Conservation (phyloP, 2,888 invertebrate genomes). For the Antitype chi region DNA sequence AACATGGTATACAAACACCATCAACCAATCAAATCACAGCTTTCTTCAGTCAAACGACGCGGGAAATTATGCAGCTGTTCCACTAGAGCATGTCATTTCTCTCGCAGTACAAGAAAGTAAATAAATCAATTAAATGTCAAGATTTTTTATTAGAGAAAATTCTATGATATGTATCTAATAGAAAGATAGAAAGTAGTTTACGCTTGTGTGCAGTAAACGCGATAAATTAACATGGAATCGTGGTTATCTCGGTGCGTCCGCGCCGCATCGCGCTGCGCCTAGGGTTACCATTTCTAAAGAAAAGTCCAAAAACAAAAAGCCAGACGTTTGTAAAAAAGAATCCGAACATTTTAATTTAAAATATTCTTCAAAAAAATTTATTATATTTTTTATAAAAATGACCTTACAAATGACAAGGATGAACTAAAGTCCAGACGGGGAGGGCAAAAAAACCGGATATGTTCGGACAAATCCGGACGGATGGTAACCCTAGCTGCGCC, state of each 20-base stretch:
- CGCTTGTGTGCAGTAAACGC: conserved; percentile 59
- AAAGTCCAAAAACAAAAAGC: background rate
- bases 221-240: conserved; percentile 71
- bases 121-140: conserved; percentile 62
- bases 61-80: conserved; percentile 59
- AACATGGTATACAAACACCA: conserved; percentile 48
- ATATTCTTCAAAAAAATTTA: background rate
- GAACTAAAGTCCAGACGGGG: background rate
- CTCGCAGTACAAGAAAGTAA: conserved; percentile 50
- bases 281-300: conserved; percentile 11
- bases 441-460: background rate
- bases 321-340: too few relatives aligned
- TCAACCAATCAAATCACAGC: conserved; percentile 42
- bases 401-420: background rate
- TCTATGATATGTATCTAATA: conserved; percentile 64
- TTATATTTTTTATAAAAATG: background rate
- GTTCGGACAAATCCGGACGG: background rate
- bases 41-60: conserved; percentile 55
- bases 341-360: background rate
- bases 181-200: conserved; percentile 72
- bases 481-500: conserved; percentile 42
- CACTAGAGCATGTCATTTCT: conserved; percentile 57
- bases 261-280: conserved; percentile 48
- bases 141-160: conserved; percentile 50
- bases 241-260: conserved; percentile 61